Evolutionary conservation across 2,113 vertebrate genomes (phyloP).

Genomic region (Leuciscus idus): DNA sequence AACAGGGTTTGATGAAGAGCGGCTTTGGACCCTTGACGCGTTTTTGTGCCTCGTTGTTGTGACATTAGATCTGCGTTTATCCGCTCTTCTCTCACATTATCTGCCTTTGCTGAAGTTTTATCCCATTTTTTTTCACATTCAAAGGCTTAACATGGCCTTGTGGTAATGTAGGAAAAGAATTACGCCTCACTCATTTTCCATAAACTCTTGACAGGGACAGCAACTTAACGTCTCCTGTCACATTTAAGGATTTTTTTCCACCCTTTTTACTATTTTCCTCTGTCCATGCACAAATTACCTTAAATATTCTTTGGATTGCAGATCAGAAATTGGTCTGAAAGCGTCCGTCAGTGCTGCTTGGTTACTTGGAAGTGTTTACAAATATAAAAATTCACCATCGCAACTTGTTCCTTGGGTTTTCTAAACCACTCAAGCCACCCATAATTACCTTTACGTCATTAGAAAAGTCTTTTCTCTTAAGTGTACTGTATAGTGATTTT

Average conservation of each 20-base stretch:
- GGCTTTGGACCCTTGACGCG: constrained; percentile 69
- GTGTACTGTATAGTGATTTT: neutral
- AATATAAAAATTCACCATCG: constrained; percentile 23
- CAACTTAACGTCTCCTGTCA: constrained; percentile 5
- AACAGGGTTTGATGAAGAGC: constrained; percentile 76
- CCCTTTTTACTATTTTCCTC: constrained; percentile 6
- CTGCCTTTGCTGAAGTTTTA: constrained; percentile 75
- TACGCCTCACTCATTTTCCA: constrained; percentile 45
- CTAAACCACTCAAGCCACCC: constrained; percentile 25
- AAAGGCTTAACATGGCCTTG: constrained; percentile 70
- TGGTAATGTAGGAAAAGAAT: constrained; percentile 70
- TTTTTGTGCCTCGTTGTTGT: constrained; percentile 75
- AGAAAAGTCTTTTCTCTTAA: constrained; percentile 23
- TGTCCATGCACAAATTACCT: constrained; percentile 12
- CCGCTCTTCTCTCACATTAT: constrained; percentile 75
- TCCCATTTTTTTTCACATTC: constrained; percentile 75
- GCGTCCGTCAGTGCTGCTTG: neutral
- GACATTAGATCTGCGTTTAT: constrained; percentile 77
- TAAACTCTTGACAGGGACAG: constrained; percentile 34
- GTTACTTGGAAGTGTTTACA: constrained; percentile 25
- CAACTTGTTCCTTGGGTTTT: constrained; percentile 33
- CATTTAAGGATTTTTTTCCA: constrained; percentile 15
- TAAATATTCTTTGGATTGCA: constrained; percentile 27
- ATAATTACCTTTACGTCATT: constrained; percentile 29
- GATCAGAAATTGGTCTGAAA: constrained; percentile 33